Evolutionary conservation across 2,888 invertebrate genomes (phyloP).

Genomic region (Dynastes tityus): DNA sequence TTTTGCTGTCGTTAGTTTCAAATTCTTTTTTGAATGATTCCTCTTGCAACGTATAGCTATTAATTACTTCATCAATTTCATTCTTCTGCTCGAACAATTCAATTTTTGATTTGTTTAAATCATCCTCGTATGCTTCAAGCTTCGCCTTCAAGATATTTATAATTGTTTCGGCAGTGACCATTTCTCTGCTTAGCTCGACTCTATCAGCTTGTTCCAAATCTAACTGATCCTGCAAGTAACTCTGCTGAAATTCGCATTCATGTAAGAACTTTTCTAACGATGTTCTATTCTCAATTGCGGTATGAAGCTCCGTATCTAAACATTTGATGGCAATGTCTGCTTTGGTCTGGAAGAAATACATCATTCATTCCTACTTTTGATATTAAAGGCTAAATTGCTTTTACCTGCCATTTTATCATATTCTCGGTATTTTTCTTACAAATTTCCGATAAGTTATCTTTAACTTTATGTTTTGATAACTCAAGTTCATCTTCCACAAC

Average conservation of each 20-base stretch:
- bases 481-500: neutral
- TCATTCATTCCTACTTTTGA: neutral
- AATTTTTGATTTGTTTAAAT: neutral
- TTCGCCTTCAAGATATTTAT: neutral
- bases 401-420: conserved; percentile 19
- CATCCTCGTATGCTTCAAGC: neutral
- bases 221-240: neutral
- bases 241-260: conserved; percentile 22
- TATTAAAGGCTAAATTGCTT: neutral
- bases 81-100: neutral
- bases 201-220: neutral
- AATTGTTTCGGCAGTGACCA: neutral
- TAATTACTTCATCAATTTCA: too few species aligned
- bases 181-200: neutral
- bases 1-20: too few species aligned
- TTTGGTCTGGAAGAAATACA: conserved; percentile 11
- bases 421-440: neutral
- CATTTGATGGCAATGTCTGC: neutral
- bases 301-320: neutral
- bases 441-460: conserved; percentile 27
- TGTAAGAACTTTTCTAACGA: neutral
- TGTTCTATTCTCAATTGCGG: neutral
- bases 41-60: too few species aligned
- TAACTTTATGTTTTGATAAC: conserved; percentile 13
- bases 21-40: too few species aligned